Percentiles rank a stretch among this genome's conserved stretches.
phyloP scores from a whole-genome alignment of 2,113 vertebrate genomes.

The Tragelaphus scriptus region DNA sequence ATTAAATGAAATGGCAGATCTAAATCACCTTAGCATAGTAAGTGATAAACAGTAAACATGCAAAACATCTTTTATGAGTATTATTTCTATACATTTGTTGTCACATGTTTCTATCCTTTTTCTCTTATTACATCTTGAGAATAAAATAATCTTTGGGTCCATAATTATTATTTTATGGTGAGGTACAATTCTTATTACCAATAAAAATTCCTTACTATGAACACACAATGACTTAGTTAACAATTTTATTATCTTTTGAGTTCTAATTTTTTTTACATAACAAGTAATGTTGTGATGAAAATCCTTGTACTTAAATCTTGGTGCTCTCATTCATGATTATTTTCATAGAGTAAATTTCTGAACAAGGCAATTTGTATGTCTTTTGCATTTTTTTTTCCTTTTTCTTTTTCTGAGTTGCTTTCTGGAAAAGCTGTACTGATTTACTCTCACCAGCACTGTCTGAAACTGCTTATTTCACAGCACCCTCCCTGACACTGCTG shows the following conservation, averaged over 20 bases:
- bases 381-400: background rate
- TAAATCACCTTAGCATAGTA: background rate
- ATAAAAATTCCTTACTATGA: constrained; percentile 7
- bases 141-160: background rate
- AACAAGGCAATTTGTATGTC: background rate
- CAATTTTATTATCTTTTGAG: background rate
- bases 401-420: background rate
- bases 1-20: background rate
- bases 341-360: background rate
- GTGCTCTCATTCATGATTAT: background rate
- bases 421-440: background rate
- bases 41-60: background rate
- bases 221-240: background rate
- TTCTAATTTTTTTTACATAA: background rate
- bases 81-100: background rate
- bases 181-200: background rate
- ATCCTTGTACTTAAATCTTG: background rate
- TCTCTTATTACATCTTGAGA: background rate
- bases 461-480: background rate
- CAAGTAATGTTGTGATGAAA: background rate
- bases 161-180: background rate
- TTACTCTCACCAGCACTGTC: background rate
- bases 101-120: background rate
- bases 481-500: background rate
- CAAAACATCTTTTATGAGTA: background rate